Base-by-base conservation (phyloP, 2,113 vertebrate genomes). In the Petrocephalus microphthalmus region DNA sequence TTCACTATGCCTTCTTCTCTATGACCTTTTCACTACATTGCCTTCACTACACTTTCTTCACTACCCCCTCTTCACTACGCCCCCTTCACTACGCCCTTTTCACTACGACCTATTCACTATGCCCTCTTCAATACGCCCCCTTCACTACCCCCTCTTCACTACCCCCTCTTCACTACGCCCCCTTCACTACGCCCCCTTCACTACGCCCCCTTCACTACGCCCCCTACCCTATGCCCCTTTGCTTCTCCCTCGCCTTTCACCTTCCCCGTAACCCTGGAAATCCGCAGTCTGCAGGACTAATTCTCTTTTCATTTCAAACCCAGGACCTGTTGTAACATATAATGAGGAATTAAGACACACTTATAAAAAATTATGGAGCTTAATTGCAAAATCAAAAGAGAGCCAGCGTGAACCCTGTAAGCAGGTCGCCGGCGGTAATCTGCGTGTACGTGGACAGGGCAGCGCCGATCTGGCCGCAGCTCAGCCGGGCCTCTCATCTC, bases 401-500 rank as follows among this genome's bases (percentile, higher is more conserved):
- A 13, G 25, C 88, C 91, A 90, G 93, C 92, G 91, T 87, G 33
- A 89, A 52, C 67, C 81, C 91, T 92, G 89, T 91, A 93, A 94
- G 93, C 91, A 90, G 92, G 92, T 92, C 93, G 92, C 91, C 92
- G 94, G 93, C 92, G 93, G 91, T 94, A 95, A 96, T 95, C 93
- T 93, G 93, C 94, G 94, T 94, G 92, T 91, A 91, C 91, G 91
- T 87, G 88, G 91, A 90, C 92, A 91, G 92, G 88, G 90, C 90
- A 91, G 92, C 81, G 89, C 91, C 20, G 84, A 47, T 57, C 93
- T 92, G 93, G 90, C 89, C 64, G 49, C 22, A 89, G 93, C 92
- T 94, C 93, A 94, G 90, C 90, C 89, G 20, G 88, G 90, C 64
- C 88, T 83, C 88, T 89, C 91, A 67, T 90, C 87, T 84, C 91